Percentiles rank a stretch among this genome's conserved stretches.
Conservation (phyloP, 2,797 vertebrate genomes). For the Sylvia borin region DNA sequence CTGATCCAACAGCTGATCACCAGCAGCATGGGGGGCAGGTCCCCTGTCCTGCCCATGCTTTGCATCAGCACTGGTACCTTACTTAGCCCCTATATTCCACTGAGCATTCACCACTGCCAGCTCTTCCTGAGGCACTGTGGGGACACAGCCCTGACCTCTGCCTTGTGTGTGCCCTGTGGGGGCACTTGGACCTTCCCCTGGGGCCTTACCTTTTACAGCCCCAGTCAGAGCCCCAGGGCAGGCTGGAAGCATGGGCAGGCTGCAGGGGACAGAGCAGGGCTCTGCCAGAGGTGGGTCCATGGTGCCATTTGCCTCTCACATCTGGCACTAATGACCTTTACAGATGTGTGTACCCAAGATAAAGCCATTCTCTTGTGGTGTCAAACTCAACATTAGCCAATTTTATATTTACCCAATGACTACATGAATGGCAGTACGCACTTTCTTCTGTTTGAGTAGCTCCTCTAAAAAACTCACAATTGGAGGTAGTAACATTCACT, state of each 20-base stretch:
- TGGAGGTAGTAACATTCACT: not conserved
- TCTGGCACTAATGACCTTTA: not conserved
- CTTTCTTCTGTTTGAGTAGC: not conserved
- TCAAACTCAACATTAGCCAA: not conserved
- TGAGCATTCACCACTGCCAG: not conserved
- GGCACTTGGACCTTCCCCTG: not conserved
- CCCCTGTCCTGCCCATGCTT: too few species aligned
- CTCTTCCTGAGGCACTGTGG: not conserved
- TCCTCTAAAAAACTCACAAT: not conserved
- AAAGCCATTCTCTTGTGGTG: not conserved
- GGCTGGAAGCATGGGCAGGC: not conserved
- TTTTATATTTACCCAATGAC: not conserved
- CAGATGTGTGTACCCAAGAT: not conserved
- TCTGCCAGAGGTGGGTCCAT: accelerated
- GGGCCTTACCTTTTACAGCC: too few species aligned
- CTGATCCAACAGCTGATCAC: not conserved
- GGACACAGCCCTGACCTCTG: not conserved
- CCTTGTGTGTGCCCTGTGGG: not conserved
- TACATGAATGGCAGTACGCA: not conserved
- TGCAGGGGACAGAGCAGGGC: not conserved
- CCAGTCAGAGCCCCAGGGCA: not conserved
- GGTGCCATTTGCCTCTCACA: not conserved
- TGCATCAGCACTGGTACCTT: not conserved
- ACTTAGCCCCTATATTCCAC: not conserved
- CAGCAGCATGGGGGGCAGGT: too few species aligned